These are phyloP conservation scores for Vultur gryphus DNA, from an alignment of 2,797 vertebrate species.

Conservation along the genomic window DNA sequence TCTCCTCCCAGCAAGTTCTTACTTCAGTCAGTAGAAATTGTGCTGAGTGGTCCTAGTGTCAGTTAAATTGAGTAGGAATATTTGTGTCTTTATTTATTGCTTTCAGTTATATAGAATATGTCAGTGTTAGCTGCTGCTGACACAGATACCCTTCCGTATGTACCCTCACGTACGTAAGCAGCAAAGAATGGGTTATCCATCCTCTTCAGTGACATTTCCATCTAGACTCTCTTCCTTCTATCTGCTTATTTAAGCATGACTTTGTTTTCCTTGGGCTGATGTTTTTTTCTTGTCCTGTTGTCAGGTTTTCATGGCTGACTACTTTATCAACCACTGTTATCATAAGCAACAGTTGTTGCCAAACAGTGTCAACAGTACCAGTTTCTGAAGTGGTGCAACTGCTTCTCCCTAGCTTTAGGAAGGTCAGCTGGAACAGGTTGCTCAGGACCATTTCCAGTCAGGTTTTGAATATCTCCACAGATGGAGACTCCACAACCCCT, in stretches of 20 bases:
- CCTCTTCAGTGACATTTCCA: neutral
- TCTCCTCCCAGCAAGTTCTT: neutral
- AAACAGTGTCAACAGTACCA: neutral
- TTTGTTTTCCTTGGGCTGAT: neutral
- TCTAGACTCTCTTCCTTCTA: neutral
- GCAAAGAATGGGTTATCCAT: neutral
- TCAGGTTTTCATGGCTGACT: neutral
- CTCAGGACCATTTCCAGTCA: neutral
- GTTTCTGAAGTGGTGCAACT: neutral
- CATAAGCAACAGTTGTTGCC: neutral
- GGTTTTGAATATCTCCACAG: neutral
- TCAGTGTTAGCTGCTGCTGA: neutral
- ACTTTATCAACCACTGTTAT: neutral
- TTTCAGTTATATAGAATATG: neutral
- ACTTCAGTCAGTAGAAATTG: neutral
- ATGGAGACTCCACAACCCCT: neutral
- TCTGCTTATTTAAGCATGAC: neutral
- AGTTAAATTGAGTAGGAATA: neutral
- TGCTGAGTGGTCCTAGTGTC: neutral
- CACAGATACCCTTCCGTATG: neutral
- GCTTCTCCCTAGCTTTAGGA: neutral
- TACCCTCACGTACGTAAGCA: neutral
- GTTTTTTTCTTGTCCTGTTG: neutral
- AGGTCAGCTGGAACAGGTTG: neutral
- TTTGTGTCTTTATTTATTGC: neutral